Conservation (phyloP, 23 tunicate species). For the Trididemnum clinides region DNA sequence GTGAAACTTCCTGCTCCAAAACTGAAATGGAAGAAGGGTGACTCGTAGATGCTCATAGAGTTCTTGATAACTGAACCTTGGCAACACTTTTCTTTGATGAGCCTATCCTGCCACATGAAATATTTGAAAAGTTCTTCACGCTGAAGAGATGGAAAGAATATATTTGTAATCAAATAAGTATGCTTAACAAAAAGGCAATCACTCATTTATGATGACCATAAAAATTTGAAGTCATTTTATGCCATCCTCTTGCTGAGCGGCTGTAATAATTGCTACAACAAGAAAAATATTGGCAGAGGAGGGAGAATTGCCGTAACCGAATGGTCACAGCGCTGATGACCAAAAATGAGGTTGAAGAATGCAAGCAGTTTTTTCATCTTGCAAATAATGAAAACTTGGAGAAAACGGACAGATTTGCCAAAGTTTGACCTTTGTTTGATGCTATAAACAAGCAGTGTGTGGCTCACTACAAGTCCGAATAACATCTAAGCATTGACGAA, state of each 20-base stretch:
- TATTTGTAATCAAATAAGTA: not conserved
- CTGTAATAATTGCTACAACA: no score
- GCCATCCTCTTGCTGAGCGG: not conserved
- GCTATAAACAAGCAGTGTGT: not conserved
- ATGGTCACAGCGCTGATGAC: not conserved
- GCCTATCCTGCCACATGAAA: no score
- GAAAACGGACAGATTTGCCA: conserved; percentile 1
- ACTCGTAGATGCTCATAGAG: no score
- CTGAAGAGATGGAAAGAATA: not conserved
- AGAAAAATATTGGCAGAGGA: conserved; percentile 12
- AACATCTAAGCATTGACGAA: not conserved
- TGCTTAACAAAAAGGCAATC: not conserved
- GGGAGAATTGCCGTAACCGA: not conserved
- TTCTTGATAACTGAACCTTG: no score
- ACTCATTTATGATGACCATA: no score
- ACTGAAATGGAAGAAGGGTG: no score
- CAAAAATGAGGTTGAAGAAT: conserved; percentile 3
- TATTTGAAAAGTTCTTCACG: not conserved
- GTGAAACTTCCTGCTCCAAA: no score
- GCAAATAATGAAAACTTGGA: not conserved
- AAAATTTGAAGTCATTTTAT: not conserved
- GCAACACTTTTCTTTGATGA: no score
- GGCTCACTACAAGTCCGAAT: not conserved
- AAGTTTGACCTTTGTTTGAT: conserved; percentile 6
- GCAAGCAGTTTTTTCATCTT: not conserved